Base-by-base conservation (phyloP, 2,113 vertebrate species). In the Solea solea region DNA sequence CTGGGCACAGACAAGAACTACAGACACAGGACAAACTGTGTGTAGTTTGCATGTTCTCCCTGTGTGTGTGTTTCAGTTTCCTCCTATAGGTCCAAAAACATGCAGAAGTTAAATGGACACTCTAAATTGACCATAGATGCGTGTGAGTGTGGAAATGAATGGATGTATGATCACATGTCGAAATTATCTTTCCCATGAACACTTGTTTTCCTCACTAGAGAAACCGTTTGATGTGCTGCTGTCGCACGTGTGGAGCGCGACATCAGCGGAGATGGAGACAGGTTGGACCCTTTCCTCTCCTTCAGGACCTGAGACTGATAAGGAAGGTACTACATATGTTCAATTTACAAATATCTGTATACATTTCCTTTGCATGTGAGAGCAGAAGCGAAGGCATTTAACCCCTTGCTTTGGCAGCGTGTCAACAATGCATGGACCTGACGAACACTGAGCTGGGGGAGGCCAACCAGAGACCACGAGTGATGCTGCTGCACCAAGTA, bases 211-310 rank as follows among this genome's bases (percentile, higher is more conserved):
- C 44, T 11, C 74, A 97, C 95, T 93, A 58, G 80, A 88, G 25
- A 97, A 96, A 78, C 92, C 94, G 64, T 97, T 95, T 52, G 96
- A 98, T 59, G 96, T 95, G 0, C 95, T 98, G 64, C 81, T 98
- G 63, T 97, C 96, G 0, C 94, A 93, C 49, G 94, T 93, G 16
- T 94, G 93, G 81, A 16, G 57, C 15, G 69, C 71, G 51, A 66
- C 69, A 51, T 50, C 81, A 55, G 28, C 66, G 13, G 65, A 84
- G 28, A 13, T 3, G 7, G 81, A 74, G 51, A 80, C 2, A 10
- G 74, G 15, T 16, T 41, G 55, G 28, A 58, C 54, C 1, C 9
- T 21, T 52, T 63, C 53, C 21, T 39, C 66, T 12, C 50, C 0
- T 21, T 44, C 71, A 41, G 15, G 65, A 49, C 40, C 40, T 34